phyloP scores from a whole-genome alignment of 2,888 invertebrate genomes.

The Corbicula japonica region DNA sequence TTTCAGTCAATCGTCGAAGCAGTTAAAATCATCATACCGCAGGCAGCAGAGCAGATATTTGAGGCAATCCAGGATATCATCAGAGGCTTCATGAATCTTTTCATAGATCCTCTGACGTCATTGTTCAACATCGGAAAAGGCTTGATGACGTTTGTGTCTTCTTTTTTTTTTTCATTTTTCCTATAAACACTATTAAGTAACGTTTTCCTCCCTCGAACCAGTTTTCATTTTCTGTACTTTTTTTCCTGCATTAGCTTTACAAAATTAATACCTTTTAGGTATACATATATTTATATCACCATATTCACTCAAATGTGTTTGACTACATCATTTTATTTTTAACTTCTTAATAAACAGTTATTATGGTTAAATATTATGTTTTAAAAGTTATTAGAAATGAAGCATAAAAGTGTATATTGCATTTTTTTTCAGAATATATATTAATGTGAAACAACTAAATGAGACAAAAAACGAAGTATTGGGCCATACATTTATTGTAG shows the following conservation, averaged over 20 bases:
- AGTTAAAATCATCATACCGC: constrained; percentile 27
- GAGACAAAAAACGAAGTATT: background rate
- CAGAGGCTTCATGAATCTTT: constrained; percentile 19
- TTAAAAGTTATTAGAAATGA: too few species aligned
- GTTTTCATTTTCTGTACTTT: too few species aligned
- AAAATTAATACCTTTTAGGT: too few species aligned
- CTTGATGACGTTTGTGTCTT: constrained; percentile 20
- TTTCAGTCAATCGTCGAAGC: constrained; percentile 29
- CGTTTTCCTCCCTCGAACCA: too few species aligned
- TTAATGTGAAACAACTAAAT: constrained; percentile 25
- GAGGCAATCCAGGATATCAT: constrained; percentile 27
- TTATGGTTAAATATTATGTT: too few species aligned
- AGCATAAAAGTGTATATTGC: too few species aligned
- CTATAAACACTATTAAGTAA: too few species aligned
- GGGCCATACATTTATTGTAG: constrained; percentile 14
- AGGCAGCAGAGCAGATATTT: constrained; percentile 35
- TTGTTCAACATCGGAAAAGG: constrained; percentile 28
- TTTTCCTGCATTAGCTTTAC: too few species aligned
- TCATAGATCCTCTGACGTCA: constrained; percentile 28
- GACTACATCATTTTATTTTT: too few species aligned
- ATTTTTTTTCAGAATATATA: constrained; percentile 50
- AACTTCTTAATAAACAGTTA: too few species aligned
- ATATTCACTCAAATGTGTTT: too few species aligned
- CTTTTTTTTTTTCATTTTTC: constrained; percentile 7
- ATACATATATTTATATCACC: too few species aligned